A percentile compares a stretch with the other conserved stretches of the same genome.
These are phyloP conservation scores for Mayetiola destructor DNA, from an alignment of 2,888 invertebrate genomes.

Conservation along the genomic window DNA sequence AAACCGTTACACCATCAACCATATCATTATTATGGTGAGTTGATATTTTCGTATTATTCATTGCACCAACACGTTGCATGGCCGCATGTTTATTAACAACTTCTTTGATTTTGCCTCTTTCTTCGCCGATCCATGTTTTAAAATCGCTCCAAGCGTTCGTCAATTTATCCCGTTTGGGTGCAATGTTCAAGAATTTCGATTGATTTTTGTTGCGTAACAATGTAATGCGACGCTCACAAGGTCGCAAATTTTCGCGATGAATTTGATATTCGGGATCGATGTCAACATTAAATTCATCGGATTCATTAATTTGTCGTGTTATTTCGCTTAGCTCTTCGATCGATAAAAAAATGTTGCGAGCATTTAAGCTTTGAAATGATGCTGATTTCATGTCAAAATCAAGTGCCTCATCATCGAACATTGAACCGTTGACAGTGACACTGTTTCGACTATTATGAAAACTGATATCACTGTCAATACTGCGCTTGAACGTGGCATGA, in stretches of 20 bases:
- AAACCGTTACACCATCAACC: slow-evolving; percentile 2
- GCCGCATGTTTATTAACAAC: slow-evolving; percentile 33
- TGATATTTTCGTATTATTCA: background rate
- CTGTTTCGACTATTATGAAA: slow-evolving; percentile 25
- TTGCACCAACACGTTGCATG: slow-evolving; percentile 28
- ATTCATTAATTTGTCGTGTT: slow-evolving; percentile 32
- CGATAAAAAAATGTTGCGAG: slow-evolving; percentile 31
- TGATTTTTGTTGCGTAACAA: slow-evolving; percentile 33
- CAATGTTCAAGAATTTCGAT: slow-evolving; percentile 27
- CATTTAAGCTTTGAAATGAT: slow-evolving; percentile 33
- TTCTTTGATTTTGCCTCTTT: slow-evolving; percentile 29
- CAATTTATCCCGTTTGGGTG: slow-evolving; percentile 32
- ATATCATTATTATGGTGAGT: background rate
- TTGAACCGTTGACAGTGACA: slow-evolving; percentile 22
- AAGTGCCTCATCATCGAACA: slow-evolving; percentile 22
- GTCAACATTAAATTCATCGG: slow-evolving; percentile 28
- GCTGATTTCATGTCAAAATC: slow-evolving; percentile 34
- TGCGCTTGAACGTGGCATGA: background rate
- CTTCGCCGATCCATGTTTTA: slow-evolving; percentile 34
- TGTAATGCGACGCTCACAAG: slow-evolving; percentile 32
- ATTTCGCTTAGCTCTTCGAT: slow-evolving; percentile 35
- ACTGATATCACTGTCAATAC: background rate
- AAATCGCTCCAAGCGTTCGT: slow-evolving; percentile 34
- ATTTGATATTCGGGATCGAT: slow-evolving; percentile 34
- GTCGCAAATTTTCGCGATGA: slow-evolving; percentile 33